These are phyloP conservation scores for Turritopsis dohrnii DNA, from an alignment of 30 jellyfish, hydroid and myxozoan genomes.

Conservation along the genomic window DNA sequence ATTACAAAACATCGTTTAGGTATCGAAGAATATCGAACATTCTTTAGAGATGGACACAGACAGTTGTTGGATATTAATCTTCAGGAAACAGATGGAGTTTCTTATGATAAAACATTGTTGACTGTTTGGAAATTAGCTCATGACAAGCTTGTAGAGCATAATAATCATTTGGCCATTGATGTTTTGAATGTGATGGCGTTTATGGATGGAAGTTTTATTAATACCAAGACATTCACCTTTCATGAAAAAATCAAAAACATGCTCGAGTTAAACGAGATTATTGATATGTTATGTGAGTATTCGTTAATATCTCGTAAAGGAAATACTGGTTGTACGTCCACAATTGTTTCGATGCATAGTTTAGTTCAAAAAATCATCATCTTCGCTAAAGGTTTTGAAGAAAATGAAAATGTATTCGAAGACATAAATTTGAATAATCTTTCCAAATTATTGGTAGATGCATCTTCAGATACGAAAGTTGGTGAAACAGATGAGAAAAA, in stretches of 20 bases:
- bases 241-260: neutral
- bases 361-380: constrained; percentile 3
- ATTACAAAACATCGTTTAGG: constrained; percentile 18
- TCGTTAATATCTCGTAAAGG: neutral
- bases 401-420: neutral
- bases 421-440: neutral
- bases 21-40: constrained; percentile 22
- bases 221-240: neutral
- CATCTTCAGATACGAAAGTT: neutral
- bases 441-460: neutral
- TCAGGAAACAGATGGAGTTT: neutral
- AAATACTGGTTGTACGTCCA: neutral
- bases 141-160: constrained; percentile 32
- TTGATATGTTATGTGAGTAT: neutral
- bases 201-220: constrained; percentile 11
- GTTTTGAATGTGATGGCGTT: neutral
- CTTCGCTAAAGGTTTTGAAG: neutral
- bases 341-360: neutral
- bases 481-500: constrained; percentile 1
- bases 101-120: constrained; percentile 18
- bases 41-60: constrained; percentile 21
- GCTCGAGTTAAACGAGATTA: neutral
- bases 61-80: constrained; percentile 23
- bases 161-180: constrained; percentile 8
- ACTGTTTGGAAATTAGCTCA: constrained; percentile 47